phyloP scores from a whole-genome alignment of 2,113 vertebrate genomes.

The Anoura caudifer region DNA sequence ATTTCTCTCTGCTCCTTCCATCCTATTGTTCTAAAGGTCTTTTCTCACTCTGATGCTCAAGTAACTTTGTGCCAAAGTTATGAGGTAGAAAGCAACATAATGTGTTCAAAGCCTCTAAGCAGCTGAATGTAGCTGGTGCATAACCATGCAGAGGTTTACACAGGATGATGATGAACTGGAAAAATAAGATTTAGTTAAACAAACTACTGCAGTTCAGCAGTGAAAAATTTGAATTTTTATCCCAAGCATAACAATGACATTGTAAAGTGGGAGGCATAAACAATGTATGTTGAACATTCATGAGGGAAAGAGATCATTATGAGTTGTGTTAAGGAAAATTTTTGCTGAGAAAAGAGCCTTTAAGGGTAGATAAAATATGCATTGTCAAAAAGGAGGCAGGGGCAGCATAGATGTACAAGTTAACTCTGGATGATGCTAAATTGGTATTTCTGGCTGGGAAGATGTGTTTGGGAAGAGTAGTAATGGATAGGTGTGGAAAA shows the following conservation, averaged over 20 bases:
- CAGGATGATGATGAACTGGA: background rate
- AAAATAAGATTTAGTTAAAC: background rate
- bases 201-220: background rate
- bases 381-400: background rate
- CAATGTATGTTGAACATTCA: background rate
- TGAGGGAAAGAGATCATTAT: background rate
- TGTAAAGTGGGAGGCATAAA: background rate
- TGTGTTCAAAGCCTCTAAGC: background rate
- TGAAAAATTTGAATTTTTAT: background rate
- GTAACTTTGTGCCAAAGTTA: background rate
- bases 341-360: background rate
- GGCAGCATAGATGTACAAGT: background rate
- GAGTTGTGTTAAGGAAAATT: background rate
- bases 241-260: background rate
- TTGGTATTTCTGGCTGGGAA: background rate
- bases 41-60: background rate
- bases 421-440: background rate
- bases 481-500: conserved; percentile 3
- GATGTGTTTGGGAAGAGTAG: background rate
- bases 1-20: background rate
- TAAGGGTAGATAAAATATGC: background rate
- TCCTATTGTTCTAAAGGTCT: background rate
- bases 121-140: background rate
- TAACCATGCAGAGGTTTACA: background rate
- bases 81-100: background rate